phyloP scores from a whole-genome alignment of 1,140 invertebrate genomes.

The Drosophila nebulosa region DNA sequence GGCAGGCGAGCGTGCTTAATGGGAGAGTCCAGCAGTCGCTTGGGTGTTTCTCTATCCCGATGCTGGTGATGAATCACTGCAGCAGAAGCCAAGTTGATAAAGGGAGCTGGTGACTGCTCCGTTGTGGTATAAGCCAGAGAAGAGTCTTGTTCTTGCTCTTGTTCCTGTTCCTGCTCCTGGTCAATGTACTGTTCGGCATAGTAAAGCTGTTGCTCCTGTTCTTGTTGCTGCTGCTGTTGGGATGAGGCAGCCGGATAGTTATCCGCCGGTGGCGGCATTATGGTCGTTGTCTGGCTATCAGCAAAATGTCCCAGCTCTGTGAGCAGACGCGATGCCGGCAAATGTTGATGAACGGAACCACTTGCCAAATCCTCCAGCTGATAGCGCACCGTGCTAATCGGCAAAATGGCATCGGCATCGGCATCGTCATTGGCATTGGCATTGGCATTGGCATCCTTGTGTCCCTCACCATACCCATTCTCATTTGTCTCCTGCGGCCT shows the following conservation, averaged over 20 bases:
- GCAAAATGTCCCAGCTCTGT: constrained; percentile 66
- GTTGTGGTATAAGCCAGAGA: constrained; percentile 33
- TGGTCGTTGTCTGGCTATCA: constrained; percentile 17
- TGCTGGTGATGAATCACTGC: constrained; percentile 7
- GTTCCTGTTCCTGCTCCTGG: constrained; percentile 22
- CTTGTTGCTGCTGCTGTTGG: constrained; percentile 47
- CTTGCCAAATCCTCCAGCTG: constrained; percentile 76
- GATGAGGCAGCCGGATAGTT: constrained; percentile 69
- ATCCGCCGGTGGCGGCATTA: constrained; percentile 81
- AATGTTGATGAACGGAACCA: constrained; percentile 60
- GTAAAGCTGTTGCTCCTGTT: constrained; percentile 37
- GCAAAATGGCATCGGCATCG: not conserved
- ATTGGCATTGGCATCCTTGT: not conserved
- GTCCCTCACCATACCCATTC: no score
- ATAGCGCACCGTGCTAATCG: constrained; percentile 60
- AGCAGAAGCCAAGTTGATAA: constrained; percentile 29
- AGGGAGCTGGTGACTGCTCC: constrained; percentile 17
- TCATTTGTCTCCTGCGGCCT: not conserved
- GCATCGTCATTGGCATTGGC: not conserved
- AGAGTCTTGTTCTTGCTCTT: constrained; percentile 23
- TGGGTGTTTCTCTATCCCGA: constrained; percentile 65
- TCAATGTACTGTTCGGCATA: constrained; percentile 35
- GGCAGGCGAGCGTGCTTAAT: constrained; percentile 46
- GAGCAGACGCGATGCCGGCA: constrained; percentile 70
- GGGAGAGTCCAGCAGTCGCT: constrained; percentile 71